Evolutionary conservation across 2,797 vertebrate species (phyloP).

Genomic region (Ctenochaetus hawaiiensis): DNA sequence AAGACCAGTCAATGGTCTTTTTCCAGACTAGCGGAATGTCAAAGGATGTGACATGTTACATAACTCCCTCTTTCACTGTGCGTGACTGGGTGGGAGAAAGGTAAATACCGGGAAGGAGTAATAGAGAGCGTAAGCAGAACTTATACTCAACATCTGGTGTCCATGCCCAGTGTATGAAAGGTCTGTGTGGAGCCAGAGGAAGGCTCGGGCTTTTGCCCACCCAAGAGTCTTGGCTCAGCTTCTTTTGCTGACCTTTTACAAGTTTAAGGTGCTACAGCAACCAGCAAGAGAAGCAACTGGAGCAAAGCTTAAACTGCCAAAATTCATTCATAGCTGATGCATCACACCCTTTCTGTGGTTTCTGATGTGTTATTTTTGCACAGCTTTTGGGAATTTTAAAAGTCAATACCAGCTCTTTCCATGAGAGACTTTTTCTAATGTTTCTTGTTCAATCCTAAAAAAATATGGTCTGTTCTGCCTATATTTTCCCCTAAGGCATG

Average conservation of each 20-base stretch:
- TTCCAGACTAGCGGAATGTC: conserved; percentile 66
- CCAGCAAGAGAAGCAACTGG: neutral
- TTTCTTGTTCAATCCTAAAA: conserved; percentile 48
- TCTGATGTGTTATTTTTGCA: conserved; percentile 54
- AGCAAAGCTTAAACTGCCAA: neutral
- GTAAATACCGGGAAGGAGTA: conserved; percentile 62
- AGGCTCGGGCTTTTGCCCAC: conserved; percentile 46
- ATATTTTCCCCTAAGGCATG: conserved; percentile 52
- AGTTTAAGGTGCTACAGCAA: conserved; percentile 3
- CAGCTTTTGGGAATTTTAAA: conserved; percentile 49
- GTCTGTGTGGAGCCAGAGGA: conserved; percentile 33
- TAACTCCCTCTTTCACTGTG: conserved; percentile 62
- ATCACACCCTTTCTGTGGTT: conserved; percentile 59
- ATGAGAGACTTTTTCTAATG: conserved; percentile 39
- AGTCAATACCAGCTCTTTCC: conserved; percentile 60
- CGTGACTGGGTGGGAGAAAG: conserved; percentile 53
- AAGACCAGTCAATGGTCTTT: conserved; percentile 59
- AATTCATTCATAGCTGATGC: conserved; percentile 34
- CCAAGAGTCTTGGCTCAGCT: conserved; percentile 27
- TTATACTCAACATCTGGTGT: conserved; percentile 55
- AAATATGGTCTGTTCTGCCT: conserved; percentile 50
- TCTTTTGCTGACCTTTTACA: conserved; percentile 41
- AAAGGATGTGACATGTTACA: conserved; percentile 70
- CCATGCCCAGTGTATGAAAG: conserved; percentile 21
- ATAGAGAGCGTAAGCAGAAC: conserved; percentile 40